Percentiles rank a stretch among this genome's conserved stretches.
phyloP scores from a whole-genome alignment of 2,797 vertebrate genomes.

The Eidolon dupreanum region DNA sequence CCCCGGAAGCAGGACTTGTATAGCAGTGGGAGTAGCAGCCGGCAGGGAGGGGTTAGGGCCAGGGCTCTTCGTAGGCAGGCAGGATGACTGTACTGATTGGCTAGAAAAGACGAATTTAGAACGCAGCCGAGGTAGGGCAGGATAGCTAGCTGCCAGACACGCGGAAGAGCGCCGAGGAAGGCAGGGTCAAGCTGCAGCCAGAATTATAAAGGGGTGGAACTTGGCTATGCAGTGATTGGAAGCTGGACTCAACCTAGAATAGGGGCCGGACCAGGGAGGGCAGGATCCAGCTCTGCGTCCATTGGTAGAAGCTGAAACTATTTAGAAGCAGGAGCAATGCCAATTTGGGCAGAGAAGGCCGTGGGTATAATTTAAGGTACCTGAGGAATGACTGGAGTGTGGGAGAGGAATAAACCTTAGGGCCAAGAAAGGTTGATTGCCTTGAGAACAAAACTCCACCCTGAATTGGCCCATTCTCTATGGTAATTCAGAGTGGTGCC shows the following conservation, averaged over 20 bases:
- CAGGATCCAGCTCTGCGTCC: background rate
- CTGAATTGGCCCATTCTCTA: conserved; percentile 21
- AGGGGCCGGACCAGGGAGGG: background rate
- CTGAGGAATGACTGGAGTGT: background rate
- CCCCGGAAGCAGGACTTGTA: conserved; percentile 65
- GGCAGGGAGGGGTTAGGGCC: background rate
- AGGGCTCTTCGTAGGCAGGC: conserved; percentile 4
- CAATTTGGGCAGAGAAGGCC: background rate
- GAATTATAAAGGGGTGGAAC: conserved; percentile 27
- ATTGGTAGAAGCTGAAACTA: conserved; percentile 20
- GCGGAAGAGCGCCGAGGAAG: conserved; percentile 27
- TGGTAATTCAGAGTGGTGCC: background rate
- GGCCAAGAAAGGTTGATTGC: background rate
- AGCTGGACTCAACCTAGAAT: background rate
- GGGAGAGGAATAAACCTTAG: background rate
- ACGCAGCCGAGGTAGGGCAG: background rate
- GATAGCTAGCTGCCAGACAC: background rate
- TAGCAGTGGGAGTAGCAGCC: conserved; percentile 46
- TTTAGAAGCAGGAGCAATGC: background rate
- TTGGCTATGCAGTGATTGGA: background rate
- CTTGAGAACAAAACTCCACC: conserved; percentile 12
- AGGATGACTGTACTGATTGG: conserved; percentile 57
- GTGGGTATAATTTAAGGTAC: conserved; percentile 20
- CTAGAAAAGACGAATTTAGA: conserved; percentile 65
- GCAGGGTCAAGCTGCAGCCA: background rate